phyloP scores from a whole-genome alignment of 2,797 vertebrate species.

The Lindbergichthys nudifrons region DNA sequence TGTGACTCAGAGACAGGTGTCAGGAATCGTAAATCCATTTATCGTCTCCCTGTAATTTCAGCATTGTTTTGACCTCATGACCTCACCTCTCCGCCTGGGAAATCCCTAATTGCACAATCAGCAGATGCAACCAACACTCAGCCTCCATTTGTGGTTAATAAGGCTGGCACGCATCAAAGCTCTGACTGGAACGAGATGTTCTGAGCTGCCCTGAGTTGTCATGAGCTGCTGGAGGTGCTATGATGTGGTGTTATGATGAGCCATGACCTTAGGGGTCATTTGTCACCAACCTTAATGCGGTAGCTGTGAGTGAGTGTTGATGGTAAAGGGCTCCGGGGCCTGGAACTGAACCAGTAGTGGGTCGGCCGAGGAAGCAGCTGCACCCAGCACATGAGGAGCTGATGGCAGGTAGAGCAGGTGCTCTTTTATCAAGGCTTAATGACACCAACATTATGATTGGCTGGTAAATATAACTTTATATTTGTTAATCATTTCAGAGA shows the following conservation, averaged over 20 bases:
- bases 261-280: slow-evolving; percentile 68
- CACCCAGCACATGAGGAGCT: slow-evolving; percentile 66
- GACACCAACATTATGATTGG: slow-evolving; percentile 61
- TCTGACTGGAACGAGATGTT: slow-evolving; percentile 51
- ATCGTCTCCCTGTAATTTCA: slow-evolving; percentile 32
- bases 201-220: slow-evolving; percentile 52
- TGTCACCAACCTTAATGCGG: slow-evolving; percentile 71
- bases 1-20: slow-evolving; percentile 12
- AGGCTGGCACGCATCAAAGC: slow-evolving; percentile 52
- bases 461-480: slow-evolving; percentile 65
- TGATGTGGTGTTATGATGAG: slow-evolving; percentile 59
- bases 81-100: slow-evolving; percentile 50
- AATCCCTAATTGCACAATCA: slow-evolving; percentile 62
- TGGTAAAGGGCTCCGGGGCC: slow-evolving; percentile 56
- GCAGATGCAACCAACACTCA: slow-evolving; percentile 39
- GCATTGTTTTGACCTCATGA: slow-evolving; percentile 42
- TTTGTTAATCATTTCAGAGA: slow-evolving; percentile 68
- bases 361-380: slow-evolving; percentile 69
- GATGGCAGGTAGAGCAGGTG: slow-evolving; percentile 81
- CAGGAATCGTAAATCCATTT: neutral
- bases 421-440: slow-evolving; percentile 71
- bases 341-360: slow-evolving; percentile 59
- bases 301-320: slow-evolving; percentile 70
- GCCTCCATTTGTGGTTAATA: slow-evolving; percentile 46
- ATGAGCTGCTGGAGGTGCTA: slow-evolving; percentile 45